A percentile compares a stretch with the other conserved stretches of the same genome.
Conservation (phyloP, 2,797 vertebrate species). For the Centroberyx gerrardi region DNA sequence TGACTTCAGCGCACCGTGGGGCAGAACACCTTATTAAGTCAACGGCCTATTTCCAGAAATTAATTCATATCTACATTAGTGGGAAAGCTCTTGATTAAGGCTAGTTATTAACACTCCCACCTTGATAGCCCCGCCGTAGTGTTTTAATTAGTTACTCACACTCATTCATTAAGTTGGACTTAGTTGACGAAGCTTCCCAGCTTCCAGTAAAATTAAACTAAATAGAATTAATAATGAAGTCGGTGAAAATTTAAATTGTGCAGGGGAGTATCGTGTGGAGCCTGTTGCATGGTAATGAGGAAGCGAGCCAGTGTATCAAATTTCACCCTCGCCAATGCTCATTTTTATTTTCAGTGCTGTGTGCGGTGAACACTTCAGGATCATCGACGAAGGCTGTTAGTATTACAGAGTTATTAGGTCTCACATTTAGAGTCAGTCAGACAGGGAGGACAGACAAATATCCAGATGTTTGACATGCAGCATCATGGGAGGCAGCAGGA, state of each 20-base stretch:
- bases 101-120: slow-evolving; percentile 52
- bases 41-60: slow-evolving; percentile 40
- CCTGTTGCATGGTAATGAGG: neutral
- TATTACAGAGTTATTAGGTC: too few relatives aligned
- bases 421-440: too few relatives aligned
- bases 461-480: too few relatives aligned
- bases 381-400: too few relatives aligned
- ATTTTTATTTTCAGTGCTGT: too few relatives aligned
- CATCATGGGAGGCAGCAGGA: too few relatives aligned
- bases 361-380: too few relatives aligned
- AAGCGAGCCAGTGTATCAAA: neutral
- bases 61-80: slow-evolving; percentile 35
- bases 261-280: neutral
- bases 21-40: slow-evolving; percentile 27
- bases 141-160: slow-evolving; percentile 60
- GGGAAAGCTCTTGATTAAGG: slow-evolving; percentile 56
- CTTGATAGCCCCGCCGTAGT: slow-evolving; percentile 41
- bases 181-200: slow-evolving; percentile 40
- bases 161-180: slow-evolving; percentile 57
- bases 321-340: neutral
- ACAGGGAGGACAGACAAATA: too few relatives aligned
- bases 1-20: slow-evolving; percentile 5
- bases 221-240: slow-evolving; percentile 54
- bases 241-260: slow-evolving; percentile 6
- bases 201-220: slow-evolving; percentile 41